A percentile compares a stretch with the other conserved stretches of the same genome.
Evolutionary conservation across 2,888 invertebrate genomes (phyloP).

Genomic region (Ommatoiulus sabulosus): DNA sequence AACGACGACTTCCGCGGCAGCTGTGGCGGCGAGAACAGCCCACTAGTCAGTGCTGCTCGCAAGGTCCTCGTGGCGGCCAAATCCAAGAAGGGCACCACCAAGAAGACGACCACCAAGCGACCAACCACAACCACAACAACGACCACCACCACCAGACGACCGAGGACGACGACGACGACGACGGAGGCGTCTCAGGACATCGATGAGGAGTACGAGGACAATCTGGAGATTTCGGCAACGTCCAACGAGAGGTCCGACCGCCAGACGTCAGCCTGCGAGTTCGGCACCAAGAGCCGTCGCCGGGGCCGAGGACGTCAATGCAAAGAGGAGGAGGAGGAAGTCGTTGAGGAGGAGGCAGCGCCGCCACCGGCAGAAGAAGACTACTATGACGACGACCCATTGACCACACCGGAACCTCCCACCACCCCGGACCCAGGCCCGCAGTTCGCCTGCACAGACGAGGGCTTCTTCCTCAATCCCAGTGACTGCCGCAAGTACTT

Average conservation of each 20-base stretch:
- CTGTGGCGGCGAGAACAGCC: constrained; percentile 87
- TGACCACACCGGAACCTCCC: constrained; percentile 81
- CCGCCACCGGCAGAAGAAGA: constrained; percentile 42
- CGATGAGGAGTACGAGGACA: constrained; percentile 41
- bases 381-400: constrained; percentile 53
- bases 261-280: background rate
- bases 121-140: constrained; percentile 52
- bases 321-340: constrained; percentile 54
- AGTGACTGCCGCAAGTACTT: constrained; percentile 94
- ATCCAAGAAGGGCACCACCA: constrained; percentile 39
- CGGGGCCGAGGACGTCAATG: constrained; percentile 7
- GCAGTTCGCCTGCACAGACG: constrained; percentile 93
- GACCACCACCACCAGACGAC: constrained; percentile 31
- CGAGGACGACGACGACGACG: background rate
- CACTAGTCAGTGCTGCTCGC: constrained; percentile 84
- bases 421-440: constrained; percentile 88
- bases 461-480: constrained; percentile 92
- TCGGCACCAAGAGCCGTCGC: constrained; percentile 2
- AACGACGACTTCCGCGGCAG: constrained; percentile 94
- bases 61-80: constrained; percentile 56
- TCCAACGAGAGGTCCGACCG: constrained; percentile 17
- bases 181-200: constrained; percentile 7
- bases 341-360: background rate
- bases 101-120: background rate
- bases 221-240: background rate